phyloP scores from a whole-genome alignment of 37 sponge, comb jelly and placozoan species.

The Hormiphora californensis region DNA sequence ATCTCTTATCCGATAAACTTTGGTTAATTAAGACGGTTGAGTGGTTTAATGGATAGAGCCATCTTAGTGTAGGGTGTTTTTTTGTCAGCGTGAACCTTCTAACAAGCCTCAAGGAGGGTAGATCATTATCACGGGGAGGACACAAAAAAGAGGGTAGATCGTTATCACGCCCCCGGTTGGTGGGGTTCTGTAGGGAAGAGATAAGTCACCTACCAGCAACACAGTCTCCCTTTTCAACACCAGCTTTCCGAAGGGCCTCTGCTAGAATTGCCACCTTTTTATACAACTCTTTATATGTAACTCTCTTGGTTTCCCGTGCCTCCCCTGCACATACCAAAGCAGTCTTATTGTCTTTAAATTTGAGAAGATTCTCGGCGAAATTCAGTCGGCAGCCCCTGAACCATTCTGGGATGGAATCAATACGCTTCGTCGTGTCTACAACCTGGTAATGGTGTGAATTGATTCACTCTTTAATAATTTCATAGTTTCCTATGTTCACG shows the following conservation, averaged over 20 bases:
- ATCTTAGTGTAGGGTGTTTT: too few species aligned
- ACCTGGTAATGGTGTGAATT: constrained; percentile 63
- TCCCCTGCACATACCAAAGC: constrained; percentile 83
- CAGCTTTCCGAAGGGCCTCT: constrained; percentile 68
- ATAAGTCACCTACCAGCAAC: constrained; percentile 65
- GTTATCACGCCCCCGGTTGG: too few species aligned
- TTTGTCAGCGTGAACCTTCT: too few species aligned
- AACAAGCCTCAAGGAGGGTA: too few species aligned
- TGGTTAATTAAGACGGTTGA: too few species aligned
- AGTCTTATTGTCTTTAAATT: constrained; percentile 60
- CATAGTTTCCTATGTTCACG: too few species aligned
- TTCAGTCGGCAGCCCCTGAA: constrained; percentile 86
- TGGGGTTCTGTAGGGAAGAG: not conserved
- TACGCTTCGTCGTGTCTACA: constrained; percentile 70
- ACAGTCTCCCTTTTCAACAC: constrained; percentile 75
- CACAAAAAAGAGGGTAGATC: not conserved
- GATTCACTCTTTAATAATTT: not conserved
- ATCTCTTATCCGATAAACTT: too few species aligned
- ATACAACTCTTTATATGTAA: constrained; percentile 71
- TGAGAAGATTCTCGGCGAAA: constrained; percentile 93
- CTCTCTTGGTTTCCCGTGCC: constrained; percentile 59
- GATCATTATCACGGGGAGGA: not conserved
- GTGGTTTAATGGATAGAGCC: too few species aligned
- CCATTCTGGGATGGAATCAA: constrained; percentile 91
- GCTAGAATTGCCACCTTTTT: constrained; percentile 67